phyloP scores from a whole-genome alignment of 2,888 invertebrate species.

The Ochropacha duplaris region DNA sequence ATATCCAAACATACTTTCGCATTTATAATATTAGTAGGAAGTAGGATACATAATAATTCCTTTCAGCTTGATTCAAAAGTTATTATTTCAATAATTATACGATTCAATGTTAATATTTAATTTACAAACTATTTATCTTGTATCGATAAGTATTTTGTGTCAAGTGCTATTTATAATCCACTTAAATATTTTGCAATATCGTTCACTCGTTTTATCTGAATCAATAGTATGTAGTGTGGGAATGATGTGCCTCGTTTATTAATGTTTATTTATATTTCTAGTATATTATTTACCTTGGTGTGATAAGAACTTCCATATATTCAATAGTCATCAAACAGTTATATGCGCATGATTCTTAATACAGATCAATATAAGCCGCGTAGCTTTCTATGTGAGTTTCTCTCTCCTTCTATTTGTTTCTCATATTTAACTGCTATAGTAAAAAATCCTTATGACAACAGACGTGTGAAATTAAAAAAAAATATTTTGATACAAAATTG shows the following conservation, averaged over 20 bases:
- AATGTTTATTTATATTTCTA: slow-evolving; percentile 19
- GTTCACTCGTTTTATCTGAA: slow-evolving; percentile 23
- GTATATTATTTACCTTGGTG: slow-evolving; percentile 6
- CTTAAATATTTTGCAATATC: slow-evolving; percentile 48
- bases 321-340: too few relatives aligned
- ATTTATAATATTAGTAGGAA: too few relatives aligned
- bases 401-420: too few relatives aligned
- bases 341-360: too few relatives aligned
- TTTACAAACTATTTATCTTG: neutral
- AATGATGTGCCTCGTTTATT: slow-evolving; percentile 22
- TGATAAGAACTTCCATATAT: neutral
- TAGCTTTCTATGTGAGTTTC: too few relatives aligned
- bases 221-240: slow-evolving; percentile 38
- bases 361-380: too few relatives aligned
- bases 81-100: neutral
- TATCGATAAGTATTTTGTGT: slow-evolving; percentile 18
- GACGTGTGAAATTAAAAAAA: too few relatives aligned
- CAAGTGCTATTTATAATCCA: slow-evolving; percentile 54
- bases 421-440: neutral
- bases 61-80: too few relatives aligned
- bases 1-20: too few relatives aligned
- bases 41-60: too few relatives aligned
- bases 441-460: too few relatives aligned
- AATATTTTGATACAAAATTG: too few relatives aligned
- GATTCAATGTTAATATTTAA: neutral